Evolutionary conservation across 64 coral and sea anemone species (phyloP), one percentile per base, ranked within the genome.

Genomic region (Porites australiensis): DNA sequence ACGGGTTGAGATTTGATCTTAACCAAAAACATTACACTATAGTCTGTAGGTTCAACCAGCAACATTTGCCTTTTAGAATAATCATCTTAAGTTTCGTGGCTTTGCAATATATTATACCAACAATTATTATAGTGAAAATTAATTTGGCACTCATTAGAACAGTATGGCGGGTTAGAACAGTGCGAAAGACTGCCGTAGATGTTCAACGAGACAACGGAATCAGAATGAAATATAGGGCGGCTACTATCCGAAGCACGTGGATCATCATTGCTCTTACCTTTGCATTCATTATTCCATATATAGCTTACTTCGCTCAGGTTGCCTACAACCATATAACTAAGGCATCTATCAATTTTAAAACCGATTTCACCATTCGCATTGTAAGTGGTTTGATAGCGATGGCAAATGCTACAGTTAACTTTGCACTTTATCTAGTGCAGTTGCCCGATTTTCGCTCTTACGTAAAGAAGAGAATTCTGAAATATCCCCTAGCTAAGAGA

Each of bases 101-200:
- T 8, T 6, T 89, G 4, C 45, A 48, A 50, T 89, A 79, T 8
- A 4, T 89, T 19, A 77, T 89, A 16, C 88, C 88, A 3, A 53
- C 23, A 11, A 66, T 79, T 9, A 54, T 79, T 5, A 53, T 89
- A 7, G 51, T 75, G 18, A 18, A 13, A 19, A 18, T 75, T 4
- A 75, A 13, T 50, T 7, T 75, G 50, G 51, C 44, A 3, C 46
- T 75, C 14, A 50, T 75, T 45, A 50, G 14, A 50, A 75, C 44
- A 18, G 73, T 75, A 16, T 50, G 44, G 73, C 15, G 18, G 18
- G 62, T 64, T 64, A 64, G 45, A 75, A 75, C 13, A 75, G 50
- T 50, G 44, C 49, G 44, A 14, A 48, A 45, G 19, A 18, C 47
- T 18, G 15, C 50, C 44, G 27, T 37, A 37, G 14, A 75, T 50